These are phyloP conservation scores for Agelastica alni DNA, from an alignment of 2,888 invertebrate species.

Conservation along the genomic window DNA sequence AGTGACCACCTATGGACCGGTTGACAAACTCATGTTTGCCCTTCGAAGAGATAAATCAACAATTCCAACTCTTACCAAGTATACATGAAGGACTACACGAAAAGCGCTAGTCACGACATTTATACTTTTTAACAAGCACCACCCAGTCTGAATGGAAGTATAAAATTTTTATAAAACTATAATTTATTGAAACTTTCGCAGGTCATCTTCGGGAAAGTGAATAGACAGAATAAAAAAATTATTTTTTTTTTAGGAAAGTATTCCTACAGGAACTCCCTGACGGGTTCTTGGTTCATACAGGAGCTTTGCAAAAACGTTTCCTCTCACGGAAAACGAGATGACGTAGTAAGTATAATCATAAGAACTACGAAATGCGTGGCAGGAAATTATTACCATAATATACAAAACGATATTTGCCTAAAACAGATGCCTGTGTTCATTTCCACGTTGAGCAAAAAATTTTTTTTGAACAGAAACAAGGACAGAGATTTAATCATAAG, in stretches of 20 bases:
- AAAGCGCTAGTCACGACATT: too few relatives aligned
- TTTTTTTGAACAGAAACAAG: constrained; percentile 49
- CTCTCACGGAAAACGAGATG: constrained; percentile 48
- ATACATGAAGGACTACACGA: too few relatives aligned
- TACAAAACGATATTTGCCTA: constrained; percentile 6
- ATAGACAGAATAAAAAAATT: too few relatives aligned
- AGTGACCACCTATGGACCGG: too few relatives aligned
- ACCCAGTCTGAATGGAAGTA: too few relatives aligned
- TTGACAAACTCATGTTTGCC: too few relatives aligned
- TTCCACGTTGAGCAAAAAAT: constrained; percentile 49
- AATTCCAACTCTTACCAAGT: too few relatives aligned
- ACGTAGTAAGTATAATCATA: constrained; percentile 48
- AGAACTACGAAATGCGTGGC: constrained; percentile 50
- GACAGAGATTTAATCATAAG: constrained; percentile 40
- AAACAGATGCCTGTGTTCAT: constrained; percentile 51
- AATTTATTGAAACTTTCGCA: too few relatives aligned
- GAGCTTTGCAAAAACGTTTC: constrained; percentile 50
- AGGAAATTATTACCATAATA: constrained; percentile 40
- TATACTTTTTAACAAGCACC: too few relatives aligned
- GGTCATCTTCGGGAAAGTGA: too few relatives aligned
- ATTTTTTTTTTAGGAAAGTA: constrained; percentile 39
- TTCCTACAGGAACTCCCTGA: constrained; percentile 38
- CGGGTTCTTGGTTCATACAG: constrained; percentile 53
- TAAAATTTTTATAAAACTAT: too few relatives aligned
- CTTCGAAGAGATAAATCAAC: too few relatives aligned